Conservation (phyloP, 1,140 invertebrate species). For the Drosophila lacertosa region DNA sequence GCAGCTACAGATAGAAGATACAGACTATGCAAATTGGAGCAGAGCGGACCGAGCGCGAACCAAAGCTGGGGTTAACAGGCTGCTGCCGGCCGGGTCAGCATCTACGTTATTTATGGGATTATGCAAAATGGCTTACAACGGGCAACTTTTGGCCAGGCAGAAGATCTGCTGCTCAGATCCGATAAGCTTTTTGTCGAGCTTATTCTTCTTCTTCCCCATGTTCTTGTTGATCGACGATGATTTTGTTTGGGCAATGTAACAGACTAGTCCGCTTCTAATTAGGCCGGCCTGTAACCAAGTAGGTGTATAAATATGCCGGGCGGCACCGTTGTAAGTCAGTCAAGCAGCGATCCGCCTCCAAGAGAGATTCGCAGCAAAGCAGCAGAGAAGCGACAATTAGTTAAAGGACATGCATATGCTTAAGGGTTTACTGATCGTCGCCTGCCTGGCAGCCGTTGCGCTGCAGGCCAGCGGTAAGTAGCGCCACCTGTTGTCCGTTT, state of each 20-base stretch:
- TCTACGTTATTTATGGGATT: conserved; percentile 67
- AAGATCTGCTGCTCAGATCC: neutral
- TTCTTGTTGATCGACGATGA: no score
- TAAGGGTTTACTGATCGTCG: conserved; percentile 54
- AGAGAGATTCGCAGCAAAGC: conserved; percentile 33
- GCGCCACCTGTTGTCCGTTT: neutral
- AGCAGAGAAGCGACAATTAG: neutral
- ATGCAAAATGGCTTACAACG: conserved; percentile 66
- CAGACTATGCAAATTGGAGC: conserved; percentile 51
- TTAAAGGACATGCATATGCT: conserved; percentile 56
- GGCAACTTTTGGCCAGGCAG: neutral
- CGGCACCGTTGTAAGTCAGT: conserved; percentile 61
- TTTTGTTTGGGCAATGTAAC: conserved; percentile 32
- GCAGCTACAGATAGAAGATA: conserved; percentile 50
- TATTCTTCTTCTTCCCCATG: no score
- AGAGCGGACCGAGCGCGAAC: neutral
- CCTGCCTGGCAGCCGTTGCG: conserved; percentile 57
- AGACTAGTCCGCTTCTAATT: conserved; percentile 33
- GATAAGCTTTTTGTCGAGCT: neutral
- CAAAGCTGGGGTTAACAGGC: conserved; percentile 33
- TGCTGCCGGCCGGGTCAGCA: conserved; percentile 42
- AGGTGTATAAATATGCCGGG: conserved; percentile 67
- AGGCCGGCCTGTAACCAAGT: conserved; percentile 22
- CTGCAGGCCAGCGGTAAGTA: conserved; percentile 51
- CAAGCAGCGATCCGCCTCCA: conserved; percentile 51